These are phyloP conservation scores for Leucoraja erinaceus DNA, from an alignment of 2,113 vertebrate genomes.

Conservation along the genomic window DNA sequence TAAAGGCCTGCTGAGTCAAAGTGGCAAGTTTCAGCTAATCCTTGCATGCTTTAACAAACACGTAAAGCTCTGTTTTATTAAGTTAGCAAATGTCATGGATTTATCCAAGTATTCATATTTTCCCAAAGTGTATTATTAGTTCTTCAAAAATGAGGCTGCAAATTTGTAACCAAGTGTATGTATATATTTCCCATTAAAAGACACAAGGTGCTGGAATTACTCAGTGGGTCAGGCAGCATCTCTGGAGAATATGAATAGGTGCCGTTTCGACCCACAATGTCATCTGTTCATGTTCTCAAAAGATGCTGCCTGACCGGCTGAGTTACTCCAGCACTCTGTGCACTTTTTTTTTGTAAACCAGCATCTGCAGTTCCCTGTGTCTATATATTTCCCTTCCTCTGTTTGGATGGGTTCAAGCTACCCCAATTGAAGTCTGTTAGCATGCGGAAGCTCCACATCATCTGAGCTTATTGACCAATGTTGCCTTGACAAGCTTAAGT, in stretches of 20 bases:
- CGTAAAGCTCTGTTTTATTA: neutral
- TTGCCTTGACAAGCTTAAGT: neutral
- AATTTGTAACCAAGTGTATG: neutral
- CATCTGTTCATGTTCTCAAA: too few relatives aligned
- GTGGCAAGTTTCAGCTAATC: constrained; percentile 10
- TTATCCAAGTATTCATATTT: neutral
- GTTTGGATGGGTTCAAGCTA: too few relatives aligned
- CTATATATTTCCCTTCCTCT: neutral
- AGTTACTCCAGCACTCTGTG: too few relatives aligned
- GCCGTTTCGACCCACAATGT: too few relatives aligned
- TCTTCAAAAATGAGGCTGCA: neutral
- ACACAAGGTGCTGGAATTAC: too few relatives aligned
- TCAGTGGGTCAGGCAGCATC: too few relatives aligned
- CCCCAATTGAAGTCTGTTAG: neutral
- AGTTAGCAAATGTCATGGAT: neutral
- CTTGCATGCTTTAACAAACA: neutral
- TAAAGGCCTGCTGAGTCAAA: neutral
- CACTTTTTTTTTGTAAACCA: too few relatives aligned
- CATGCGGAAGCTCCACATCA: neutral
- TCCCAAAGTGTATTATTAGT: neutral
- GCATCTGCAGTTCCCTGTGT: too few relatives aligned
- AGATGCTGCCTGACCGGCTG: too few relatives aligned
- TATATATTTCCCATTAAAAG: too few relatives aligned
- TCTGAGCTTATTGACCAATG: neutral
- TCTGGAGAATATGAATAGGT: too few relatives aligned